phyloP scores from a whole-genome alignment of 2,888 invertebrate genomes.

The Nomada fucata region DNA sequence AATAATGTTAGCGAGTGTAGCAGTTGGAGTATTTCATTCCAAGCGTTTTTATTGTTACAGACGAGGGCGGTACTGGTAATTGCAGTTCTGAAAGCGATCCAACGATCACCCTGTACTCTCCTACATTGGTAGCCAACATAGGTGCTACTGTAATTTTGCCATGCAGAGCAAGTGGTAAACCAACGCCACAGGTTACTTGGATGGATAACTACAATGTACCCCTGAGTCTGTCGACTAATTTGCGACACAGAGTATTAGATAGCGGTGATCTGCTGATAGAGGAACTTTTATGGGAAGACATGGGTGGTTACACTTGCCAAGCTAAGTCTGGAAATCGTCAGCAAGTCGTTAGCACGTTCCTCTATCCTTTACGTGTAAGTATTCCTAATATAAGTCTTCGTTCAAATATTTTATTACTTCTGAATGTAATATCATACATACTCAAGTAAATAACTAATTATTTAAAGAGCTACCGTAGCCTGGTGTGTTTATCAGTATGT shows the following conservation, averaged over 20 bases:
- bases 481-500: no score
- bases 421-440: no score
- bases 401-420: not conserved
- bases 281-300: slow-evolving; percentile 90
- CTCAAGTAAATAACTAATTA: no score
- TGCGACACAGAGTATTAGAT: slow-evolving; percentile 84
- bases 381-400: not conserved
- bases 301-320: slow-evolving; percentile 93
- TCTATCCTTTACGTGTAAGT: slow-evolving; percentile 65
- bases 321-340: slow-evolving; percentile 83
- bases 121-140: slow-evolving; percentile 83
- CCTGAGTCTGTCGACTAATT: slow-evolving; percentile 77
- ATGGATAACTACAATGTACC: slow-evolving; percentile 86
- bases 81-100: slow-evolving; percentile 67
- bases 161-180: slow-evolving; percentile 88
- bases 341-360: slow-evolving; percentile 60
- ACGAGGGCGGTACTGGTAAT: slow-evolving; percentile 24
- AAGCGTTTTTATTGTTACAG: slow-evolving; percentile 11
- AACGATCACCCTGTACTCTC: slow-evolving; percentile 79
- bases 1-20: no score
- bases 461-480: no score
- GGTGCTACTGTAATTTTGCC: slow-evolving; percentile 89
- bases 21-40: not conserved
- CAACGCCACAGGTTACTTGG: slow-evolving; percentile 89
- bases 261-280: slow-evolving; percentile 92